These are phyloP conservation scores for Montipora capricornis DNA, from an alignment of 64 coral and sea anemone genomes.

Conservation along the genomic window DNA sequence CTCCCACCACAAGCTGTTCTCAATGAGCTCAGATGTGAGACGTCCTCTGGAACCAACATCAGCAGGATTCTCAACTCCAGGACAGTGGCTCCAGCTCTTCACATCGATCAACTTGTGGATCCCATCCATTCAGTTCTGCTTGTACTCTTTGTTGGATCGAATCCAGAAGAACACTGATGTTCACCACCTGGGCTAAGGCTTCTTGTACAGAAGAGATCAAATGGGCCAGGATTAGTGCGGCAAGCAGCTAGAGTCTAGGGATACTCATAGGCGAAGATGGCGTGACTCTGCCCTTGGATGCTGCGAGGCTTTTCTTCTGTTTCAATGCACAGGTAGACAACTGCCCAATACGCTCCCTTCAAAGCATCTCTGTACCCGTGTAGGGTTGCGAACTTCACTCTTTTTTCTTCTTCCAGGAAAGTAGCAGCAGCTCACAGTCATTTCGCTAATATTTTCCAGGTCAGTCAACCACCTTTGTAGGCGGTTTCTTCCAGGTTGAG, in stretches of 20 bases:
- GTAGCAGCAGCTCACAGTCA: slow-evolving; percentile 4
- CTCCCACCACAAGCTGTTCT: too few species aligned
- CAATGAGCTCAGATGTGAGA: not conserved
- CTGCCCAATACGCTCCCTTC: slow-evolving; percentile 60
- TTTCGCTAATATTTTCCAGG: not conserved
- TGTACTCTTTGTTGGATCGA: slow-evolving; percentile 22
- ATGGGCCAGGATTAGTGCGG: too few species aligned
- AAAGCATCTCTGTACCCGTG: slow-evolving; percentile 75
- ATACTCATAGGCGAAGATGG: slow-evolving; percentile 35
- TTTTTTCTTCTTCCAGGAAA: not conserved
- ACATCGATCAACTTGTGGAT: slow-evolving; percentile 41
- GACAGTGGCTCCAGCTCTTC: slow-evolving; percentile 49
- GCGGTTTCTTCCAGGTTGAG: not conserved
- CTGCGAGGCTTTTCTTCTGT: slow-evolving; percentile 51
- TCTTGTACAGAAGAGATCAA: not conserved
- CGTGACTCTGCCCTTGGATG: slow-evolving; percentile 51
- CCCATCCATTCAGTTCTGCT: slow-evolving; percentile 51
- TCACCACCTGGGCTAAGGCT: not conserved
- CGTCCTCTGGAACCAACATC: slow-evolving; percentile 41
- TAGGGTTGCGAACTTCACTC: slow-evolving; percentile 4
- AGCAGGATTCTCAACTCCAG: slow-evolving; percentile 45
- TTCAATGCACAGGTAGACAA: slow-evolving; percentile 60
- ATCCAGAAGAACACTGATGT: slow-evolving; percentile 54
- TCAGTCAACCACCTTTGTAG: slow-evolving; percentile 33
- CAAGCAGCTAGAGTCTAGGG: slow-evolving; percentile 20